phyloP scores from a whole-genome alignment of 2,888 invertebrate species.

The Teinopalpus imperialis region DNA sequence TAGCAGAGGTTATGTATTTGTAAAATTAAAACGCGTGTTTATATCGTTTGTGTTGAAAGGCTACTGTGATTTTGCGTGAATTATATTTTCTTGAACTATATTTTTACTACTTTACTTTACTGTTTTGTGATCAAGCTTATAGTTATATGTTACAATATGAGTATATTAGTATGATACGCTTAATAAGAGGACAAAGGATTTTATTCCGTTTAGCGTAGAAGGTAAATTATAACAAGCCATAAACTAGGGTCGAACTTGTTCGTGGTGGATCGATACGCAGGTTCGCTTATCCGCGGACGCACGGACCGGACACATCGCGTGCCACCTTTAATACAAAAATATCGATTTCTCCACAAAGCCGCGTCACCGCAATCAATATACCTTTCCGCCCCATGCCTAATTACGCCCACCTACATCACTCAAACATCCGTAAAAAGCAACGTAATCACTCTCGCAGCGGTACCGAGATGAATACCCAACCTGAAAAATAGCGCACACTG shows the following conservation, averaged over 20 bases:
- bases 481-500: conserved; percentile 75
- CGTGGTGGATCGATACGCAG: conserved; percentile 66
- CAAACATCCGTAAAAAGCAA: conserved; percentile 73
- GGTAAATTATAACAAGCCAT: conserved; percentile 62
- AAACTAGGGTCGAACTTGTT: conserved; percentile 70
- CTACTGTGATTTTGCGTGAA: too few relatives aligned
- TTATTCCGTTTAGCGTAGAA: not conserved
- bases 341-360: conserved; percentile 79
- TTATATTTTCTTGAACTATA: too few relatives aligned
- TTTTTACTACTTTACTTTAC: too few relatives aligned
- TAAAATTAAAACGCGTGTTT: conserved; percentile 3
- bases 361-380: conserved; percentile 81
- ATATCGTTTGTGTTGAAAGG: not conserved
- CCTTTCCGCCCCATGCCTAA: conserved; percentile 79
- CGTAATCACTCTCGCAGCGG: conserved; percentile 55
- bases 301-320: conserved; percentile 76
- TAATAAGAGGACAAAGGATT: too few relatives aligned
- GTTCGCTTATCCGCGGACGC: conserved; percentile 57
- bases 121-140: too few relatives aligned
- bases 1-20: conserved; percentile 33
- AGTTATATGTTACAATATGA: too few relatives aligned
- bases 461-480: conserved; percentile 55
- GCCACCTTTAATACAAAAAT: conserved; percentile 79
- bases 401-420: conserved; percentile 78
- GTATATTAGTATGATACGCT: too few relatives aligned